phyloP scores from a whole-genome alignment of 64 coral and sea anemone species.

The Orbicella faveolata region DNA sequence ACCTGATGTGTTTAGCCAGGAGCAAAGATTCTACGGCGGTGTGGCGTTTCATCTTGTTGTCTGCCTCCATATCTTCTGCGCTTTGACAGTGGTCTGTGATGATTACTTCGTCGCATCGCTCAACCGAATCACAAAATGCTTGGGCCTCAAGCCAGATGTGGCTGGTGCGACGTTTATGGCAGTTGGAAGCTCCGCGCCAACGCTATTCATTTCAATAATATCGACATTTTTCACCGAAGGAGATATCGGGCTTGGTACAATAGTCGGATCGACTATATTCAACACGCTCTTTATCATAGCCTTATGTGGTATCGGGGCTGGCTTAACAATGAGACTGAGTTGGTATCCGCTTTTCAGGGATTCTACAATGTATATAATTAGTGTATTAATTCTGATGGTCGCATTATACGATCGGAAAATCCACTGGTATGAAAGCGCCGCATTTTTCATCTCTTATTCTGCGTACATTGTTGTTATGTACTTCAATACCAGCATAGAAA shows the following conservation, averaged over 20 bases:
- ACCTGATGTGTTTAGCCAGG: conserved; percentile 82
- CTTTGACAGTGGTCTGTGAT: conserved; percentile 85
- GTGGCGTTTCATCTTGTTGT: conserved; percentile 66
- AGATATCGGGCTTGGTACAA: conserved; percentile 87
- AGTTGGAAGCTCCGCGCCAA: conserved; percentile 87
- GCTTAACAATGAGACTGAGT: conserved; percentile 55
- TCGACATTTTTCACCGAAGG: conserved; percentile 95
- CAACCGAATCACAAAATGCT: conserved; percentile 75
- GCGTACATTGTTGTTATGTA: conserved; percentile 89
- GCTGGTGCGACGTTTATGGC: conserved; percentile 93
- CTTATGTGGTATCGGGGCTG: conserved; percentile 79
- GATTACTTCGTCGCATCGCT: conserved; percentile 91
- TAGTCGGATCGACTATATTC: conserved; percentile 88
- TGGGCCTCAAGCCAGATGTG: conserved; percentile 84
- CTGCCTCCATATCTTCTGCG: conserved; percentile 89
- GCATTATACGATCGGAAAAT: conserved; percentile 77
- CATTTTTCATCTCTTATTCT: conserved; percentile 66
- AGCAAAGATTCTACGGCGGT: conserved; percentile 84
- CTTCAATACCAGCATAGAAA: conserved; percentile 65
- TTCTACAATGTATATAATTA: conserved; percentile 79
- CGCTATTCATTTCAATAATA: conserved; percentile 86
- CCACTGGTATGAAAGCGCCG: conserved; percentile 86
- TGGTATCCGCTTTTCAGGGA: conserved; percentile 87
- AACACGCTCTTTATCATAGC: conserved; percentile 94
- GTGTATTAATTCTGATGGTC: conserved; percentile 79